Percentiles rank a stretch among this genome's conserved stretches.
Conservation (phyloP, 2,888 invertebrate species). For the Spialia ferax region DNA sequence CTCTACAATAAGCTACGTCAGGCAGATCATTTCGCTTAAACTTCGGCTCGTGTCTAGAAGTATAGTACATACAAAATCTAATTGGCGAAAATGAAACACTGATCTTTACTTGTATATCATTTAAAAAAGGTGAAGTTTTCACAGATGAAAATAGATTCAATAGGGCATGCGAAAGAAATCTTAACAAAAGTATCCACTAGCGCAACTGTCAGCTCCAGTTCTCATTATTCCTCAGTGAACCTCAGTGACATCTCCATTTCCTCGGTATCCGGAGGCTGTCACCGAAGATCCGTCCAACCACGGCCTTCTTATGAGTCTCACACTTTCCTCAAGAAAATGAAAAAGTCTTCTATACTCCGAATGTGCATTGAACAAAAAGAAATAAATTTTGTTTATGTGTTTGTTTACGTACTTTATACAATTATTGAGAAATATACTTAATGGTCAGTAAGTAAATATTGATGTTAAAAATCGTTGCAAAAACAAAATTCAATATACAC, state of each 20-base stretch:
- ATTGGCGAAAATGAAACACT: too few relatives aligned
- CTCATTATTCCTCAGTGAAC: slow-evolving; percentile 17
- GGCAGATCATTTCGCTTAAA: too few relatives aligned
- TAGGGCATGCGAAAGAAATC: neutral
- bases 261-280: slow-evolving; percentile 44
- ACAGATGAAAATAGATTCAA: neutral
- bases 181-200: neutral
- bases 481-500: too few relatives aligned
- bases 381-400: neutral
- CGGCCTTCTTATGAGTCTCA: slow-evolving; percentile 16
- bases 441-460: too few relatives aligned
- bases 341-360: neutral
- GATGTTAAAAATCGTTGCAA: too few relatives aligned
- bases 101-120: too few relatives aligned
- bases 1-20: too few relatives aligned
- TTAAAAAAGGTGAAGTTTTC: too few relatives aligned
- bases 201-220: slow-evolving; percentile 9
- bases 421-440: too few relatives aligned
- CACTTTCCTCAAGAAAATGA: slow-evolving; percentile 19
- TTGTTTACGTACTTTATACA: too few relatives aligned
- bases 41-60: too few relatives aligned
- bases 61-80: too few relatives aligned
- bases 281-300: slow-evolving; percentile 14
- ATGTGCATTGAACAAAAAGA: neutral
- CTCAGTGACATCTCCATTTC: slow-evolving; percentile 46